A percentile compares a stretch with the other conserved stretches of the same genome.
Evolutionary conservation across 2,113 vertebrate species (phyloP).

Genomic region (Stigmatopora nigra): DNA sequence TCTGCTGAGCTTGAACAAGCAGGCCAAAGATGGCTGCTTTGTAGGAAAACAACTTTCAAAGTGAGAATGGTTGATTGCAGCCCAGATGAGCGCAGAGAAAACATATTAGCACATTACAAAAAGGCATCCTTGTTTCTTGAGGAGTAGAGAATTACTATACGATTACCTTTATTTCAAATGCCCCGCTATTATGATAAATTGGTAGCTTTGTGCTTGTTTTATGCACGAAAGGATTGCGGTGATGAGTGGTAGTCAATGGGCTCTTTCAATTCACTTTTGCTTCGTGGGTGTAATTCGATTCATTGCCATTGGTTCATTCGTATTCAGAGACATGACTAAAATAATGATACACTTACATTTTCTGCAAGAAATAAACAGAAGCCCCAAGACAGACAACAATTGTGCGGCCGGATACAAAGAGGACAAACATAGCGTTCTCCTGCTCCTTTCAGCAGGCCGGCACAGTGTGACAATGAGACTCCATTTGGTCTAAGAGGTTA

Average conservation of each 20-base stretch:
- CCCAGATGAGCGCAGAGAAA: slow-evolving; percentile 56
- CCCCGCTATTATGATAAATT: slow-evolving; percentile 36
- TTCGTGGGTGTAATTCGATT: neutral
- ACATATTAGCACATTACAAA: slow-evolving; percentile 57
- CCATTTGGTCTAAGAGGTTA: slow-evolving; percentile 64
- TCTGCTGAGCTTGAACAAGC: slow-evolving; percentile 50
- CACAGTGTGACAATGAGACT: slow-evolving; percentile 54
- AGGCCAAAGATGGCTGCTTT: slow-evolving; percentile 60
- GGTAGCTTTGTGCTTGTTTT: slow-evolving; percentile 31
- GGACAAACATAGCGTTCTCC: slow-evolving; percentile 1
- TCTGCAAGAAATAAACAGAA: neutral
- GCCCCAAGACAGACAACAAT: neutral
- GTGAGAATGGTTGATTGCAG: slow-evolving; percentile 69
- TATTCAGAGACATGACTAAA: neutral
- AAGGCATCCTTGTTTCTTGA: slow-evolving; percentile 43
- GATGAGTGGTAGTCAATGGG: slow-evolving; percentile 1
- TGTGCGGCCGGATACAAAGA: neutral
- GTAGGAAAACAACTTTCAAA: slow-evolving; percentile 55
- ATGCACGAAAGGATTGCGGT: neutral
- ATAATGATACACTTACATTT: slow-evolving; percentile 4
- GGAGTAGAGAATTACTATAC: slow-evolving; percentile 40
- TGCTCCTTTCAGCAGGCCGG: slow-evolving; percentile 7
- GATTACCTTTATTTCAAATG: slow-evolving; percentile 44
- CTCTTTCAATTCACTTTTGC: slow-evolving; percentile 5
- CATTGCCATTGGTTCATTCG: neutral